Evolutionary conservation across 2,888 invertebrate species (phyloP).

Genomic region (Dryobota labecula): DNA sequence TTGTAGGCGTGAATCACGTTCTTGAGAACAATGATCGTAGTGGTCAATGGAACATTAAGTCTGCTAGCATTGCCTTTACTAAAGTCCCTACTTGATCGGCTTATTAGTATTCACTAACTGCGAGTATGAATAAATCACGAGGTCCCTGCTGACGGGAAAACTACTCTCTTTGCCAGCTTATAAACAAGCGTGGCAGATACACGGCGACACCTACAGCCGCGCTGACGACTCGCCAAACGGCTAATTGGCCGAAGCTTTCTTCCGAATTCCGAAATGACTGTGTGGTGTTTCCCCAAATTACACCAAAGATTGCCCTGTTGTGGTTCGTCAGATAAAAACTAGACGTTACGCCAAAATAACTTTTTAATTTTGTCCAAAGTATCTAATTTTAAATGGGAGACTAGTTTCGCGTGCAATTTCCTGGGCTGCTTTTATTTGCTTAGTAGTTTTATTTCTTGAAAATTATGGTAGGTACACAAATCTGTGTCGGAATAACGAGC

Average conservation of each 20-base stretch:
- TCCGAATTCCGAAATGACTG: conserved; percentile 73
- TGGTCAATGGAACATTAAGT: conserved; percentile 36
- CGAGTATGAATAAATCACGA: conserved; percentile 78
- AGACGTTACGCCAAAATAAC: conserved; percentile 43
- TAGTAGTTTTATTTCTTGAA: conserved; percentile 27
- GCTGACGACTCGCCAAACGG: conserved; percentile 73
- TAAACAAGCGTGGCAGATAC: conserved; percentile 78
- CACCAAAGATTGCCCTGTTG: conserved; percentile 63
- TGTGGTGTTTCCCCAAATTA: conserved; percentile 79
- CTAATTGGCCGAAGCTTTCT: conserved; percentile 74
- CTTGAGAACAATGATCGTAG: conserved; percentile 45
- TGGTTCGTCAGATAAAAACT: conserved; percentile 54
- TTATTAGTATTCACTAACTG: conserved; percentile 79
- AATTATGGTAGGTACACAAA: conserved; percentile 23
- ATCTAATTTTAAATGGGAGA: conserved; percentile 21
- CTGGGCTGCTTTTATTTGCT: conserved; percentile 7
- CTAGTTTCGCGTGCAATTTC: conserved; percentile 28
- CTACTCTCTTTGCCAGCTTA: conserved; percentile 77
- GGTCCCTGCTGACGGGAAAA: conserved; percentile 78
- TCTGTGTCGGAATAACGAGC: conserved; percentile 32
- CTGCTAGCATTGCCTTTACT: conserved; percentile 37
- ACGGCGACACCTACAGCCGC: conserved; percentile 70
- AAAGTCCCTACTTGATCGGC: conserved; percentile 52
- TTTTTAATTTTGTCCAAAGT: conserved; percentile 18
- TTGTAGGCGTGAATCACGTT: conserved; percentile 52